Evolutionary conservation across 2,113 vertebrate genomes (phyloP).

Genomic region (Rattus rattus): DNA sequence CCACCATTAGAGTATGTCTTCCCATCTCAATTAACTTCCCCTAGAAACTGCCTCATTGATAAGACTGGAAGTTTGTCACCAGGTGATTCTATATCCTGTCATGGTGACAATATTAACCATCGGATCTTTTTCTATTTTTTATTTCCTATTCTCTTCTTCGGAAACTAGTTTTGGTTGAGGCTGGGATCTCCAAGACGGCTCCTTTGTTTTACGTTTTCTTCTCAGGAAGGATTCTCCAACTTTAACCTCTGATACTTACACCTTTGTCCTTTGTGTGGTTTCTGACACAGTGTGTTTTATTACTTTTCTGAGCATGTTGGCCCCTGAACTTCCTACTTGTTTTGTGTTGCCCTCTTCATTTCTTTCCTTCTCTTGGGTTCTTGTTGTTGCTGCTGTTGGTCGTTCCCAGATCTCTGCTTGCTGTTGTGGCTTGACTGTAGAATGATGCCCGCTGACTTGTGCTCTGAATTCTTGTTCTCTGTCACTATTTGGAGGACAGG

Average conservation of each 20-base stretch:
- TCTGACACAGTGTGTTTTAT: background rate
- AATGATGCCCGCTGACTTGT: background rate
- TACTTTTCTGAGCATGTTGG: background rate
- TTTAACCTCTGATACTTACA: background rate
- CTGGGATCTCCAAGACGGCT: background rate
- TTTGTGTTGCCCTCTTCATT: background rate
- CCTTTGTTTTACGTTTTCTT: background rate
- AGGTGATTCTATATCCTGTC: background rate
- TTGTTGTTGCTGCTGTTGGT: background rate
- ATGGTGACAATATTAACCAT: background rate
- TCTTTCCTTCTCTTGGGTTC: background rate
- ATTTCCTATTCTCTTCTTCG: background rate
- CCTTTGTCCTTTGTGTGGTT: background rate
- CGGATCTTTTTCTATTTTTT: background rate
- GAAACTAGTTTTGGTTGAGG: constrained; percentile 25
- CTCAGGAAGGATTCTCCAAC: background rate
- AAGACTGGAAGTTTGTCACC: background rate
- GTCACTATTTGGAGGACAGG: background rate
- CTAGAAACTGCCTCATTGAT: background rate
- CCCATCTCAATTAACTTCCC: background rate
- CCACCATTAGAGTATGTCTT: background rate
- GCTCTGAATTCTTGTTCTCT: background rate
- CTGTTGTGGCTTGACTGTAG: background rate
- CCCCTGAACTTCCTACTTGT: background rate
- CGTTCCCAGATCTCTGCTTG: background rate